phyloP scores from a whole-genome alignment of 2,888 invertebrate genomes.

The Chouioia cunea region DNA sequence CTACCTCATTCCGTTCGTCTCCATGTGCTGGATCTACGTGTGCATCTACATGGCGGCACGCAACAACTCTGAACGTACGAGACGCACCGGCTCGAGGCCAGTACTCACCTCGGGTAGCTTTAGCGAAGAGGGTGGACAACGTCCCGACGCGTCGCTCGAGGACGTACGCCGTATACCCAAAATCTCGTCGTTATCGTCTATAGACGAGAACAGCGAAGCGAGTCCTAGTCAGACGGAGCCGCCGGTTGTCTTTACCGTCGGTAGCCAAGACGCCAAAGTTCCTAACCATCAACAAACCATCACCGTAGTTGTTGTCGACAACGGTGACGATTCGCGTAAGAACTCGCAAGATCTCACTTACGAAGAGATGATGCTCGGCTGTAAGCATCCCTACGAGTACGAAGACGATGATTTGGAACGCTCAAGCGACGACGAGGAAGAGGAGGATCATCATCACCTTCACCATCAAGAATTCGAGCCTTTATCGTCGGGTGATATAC shows the following conservation, averaged over 20 bases:
- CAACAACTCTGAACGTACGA: constrained; percentile 77
- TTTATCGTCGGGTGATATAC: not conserved
- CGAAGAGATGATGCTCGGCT: constrained; percentile 56
- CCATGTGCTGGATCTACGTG: constrained; percentile 81
- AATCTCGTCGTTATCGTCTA: constrained; percentile 66
- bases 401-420: constrained; percentile 48
- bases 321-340: constrained; percentile 54
- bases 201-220: constrained; percentile 64
- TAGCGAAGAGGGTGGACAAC: constrained; percentile 56
- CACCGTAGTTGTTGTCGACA: constrained; percentile 21
- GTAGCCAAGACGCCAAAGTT: constrained; percentile 49
- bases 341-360: constrained; percentile 60
- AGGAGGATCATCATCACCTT: constrained; percentile 22
- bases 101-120: constrained; percentile 62
- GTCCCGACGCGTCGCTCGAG: constrained; percentile 49
- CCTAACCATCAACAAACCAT: not conserved
- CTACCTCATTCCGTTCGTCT: constrained; percentile 72
- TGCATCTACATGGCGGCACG: constrained; percentile 83
- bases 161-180: constrained; percentile 63
- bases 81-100: constrained; percentile 65
- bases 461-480: constrained; percentile 27
- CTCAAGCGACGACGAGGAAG: constrained; percentile 50
- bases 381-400: constrained; percentile 52
- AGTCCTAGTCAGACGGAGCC: constrained; percentile 53
- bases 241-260: constrained; percentile 63